Base-by-base conservation (phyloP, 2,888 invertebrate species). In the Eledona agricola region DNA sequence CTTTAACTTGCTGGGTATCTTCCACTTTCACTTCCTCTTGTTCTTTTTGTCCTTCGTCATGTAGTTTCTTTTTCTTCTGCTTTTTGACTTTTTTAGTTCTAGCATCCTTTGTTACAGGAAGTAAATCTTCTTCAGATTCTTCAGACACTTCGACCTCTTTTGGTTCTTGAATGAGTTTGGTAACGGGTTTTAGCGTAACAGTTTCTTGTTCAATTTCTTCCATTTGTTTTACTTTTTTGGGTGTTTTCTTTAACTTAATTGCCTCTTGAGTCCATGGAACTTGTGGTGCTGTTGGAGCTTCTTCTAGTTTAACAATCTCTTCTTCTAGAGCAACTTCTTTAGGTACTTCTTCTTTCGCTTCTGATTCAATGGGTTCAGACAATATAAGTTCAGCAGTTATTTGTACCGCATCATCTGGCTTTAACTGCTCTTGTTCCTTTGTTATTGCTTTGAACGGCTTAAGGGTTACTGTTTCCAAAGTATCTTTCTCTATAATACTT, bases 191-290 rank as follows among this genome's bases (percentile, higher is more conserved):
- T 10, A 77, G 57, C 9, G 66, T 51, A 13, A 77, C 65, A 22
- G 65, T 68, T 64, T 77, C 74, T 2, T 68, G 70, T 11, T 69
- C 62, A 47, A 65, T 57, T 45, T 70, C 69, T 3, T 67, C 63
- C 5, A 55, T 32, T 42, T 49, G 49, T 32, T 47, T 58, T 12
- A 31, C 34, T 11, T 37, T 32, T 26, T 53, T 55, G 61, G 66
- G 72, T 1, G 76, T 63, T 59, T 67, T 73, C 51, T 82, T 83
- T 6, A 83, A 65, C 19, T 69, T 75, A 9, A 81, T 74, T 47
- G 79, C 78, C 72, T 87, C 84, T 63, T 86, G 80, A 2, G 81
- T 86, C 82, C 82, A 81, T 4, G 81, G 79, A 54, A 45, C 26
- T 32, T 78, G 74, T 53, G 20, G 35, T 11, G 12, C 25, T 7